Evolutionary conservation across 2,113 vertebrate genomes (phyloP), one percentile per base, ranked within the genome.

Genomic region (Clarias gariepinus): DNA sequence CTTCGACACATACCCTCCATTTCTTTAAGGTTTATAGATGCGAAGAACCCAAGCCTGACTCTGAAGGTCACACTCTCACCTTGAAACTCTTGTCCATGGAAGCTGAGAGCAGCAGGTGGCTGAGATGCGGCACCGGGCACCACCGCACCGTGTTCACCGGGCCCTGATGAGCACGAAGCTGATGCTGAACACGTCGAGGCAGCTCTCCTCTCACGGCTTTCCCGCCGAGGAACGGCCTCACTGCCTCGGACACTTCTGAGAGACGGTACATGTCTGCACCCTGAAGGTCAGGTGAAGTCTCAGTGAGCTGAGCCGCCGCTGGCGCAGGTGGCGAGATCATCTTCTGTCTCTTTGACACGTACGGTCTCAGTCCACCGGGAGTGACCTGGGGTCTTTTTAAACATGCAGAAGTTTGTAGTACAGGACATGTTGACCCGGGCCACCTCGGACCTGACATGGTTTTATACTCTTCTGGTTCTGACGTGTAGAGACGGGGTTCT

Each of bases 41-140:
- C 52, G 9, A 41, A 12, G 2, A 16, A 41, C 5, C 18, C n/a
- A 57, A 79, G n/a, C 52, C 76, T 57, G 12, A 53, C 11, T 55
- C 57, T 4, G 47, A 85, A 85, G 16, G 41, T 64, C 53, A 23
- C 61, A 15, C 15, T 6, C 76, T 95, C 96, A 99, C 98, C 98
- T 99, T 99, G 86, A 97, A 82, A 25, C 96, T 98, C 89, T 95
- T 96, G 91, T 99, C 98, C 97, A 99, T 98, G 76, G 98, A 99
- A 3, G 96, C 94, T 0, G 98, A 98, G 81, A 99, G 95, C 79
- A 99, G 95, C 90, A 99, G 89, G 84, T 99, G 97, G 83, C 98
- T 98, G 85, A 90, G 92, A 3, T 95, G 94, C 68, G 83, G 89
- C 3, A 96, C 93, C 0, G 98, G 97, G 89, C 96, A 97, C 98